phyloP scores from a whole-genome alignment of 2,797 vertebrate species.

The Acestrorhynchus altus region DNA sequence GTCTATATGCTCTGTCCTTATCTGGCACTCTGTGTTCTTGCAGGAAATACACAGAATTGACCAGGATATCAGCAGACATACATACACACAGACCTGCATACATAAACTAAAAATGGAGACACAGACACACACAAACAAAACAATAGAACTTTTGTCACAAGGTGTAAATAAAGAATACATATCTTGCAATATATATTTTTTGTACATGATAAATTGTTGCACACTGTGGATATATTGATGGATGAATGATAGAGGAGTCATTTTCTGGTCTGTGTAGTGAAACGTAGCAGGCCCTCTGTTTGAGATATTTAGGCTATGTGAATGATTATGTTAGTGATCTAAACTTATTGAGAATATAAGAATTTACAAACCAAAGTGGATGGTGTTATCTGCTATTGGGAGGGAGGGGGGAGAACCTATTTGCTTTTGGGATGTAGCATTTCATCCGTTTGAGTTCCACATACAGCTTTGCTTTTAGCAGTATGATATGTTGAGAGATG shows the following conservation, averaged over 20 bases:
- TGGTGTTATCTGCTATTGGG: slow-evolving; percentile 52
- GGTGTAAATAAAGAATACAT: slow-evolving; percentile 76
- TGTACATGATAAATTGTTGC: slow-evolving; percentile 71
- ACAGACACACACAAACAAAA: slow-evolving; percentile 35
- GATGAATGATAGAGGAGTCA: slow-evolving; percentile 65
- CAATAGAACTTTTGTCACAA: slow-evolving; percentile 56
- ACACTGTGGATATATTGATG: slow-evolving; percentile 69
- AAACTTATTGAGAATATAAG: slow-evolving; percentile 54
- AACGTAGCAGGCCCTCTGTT: slow-evolving; percentile 65
- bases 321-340: slow-evolving; percentile 72
- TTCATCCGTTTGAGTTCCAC: slow-evolving; percentile 88
- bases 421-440: slow-evolving; percentile 72
- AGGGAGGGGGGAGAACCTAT: slow-evolving; percentile 63
- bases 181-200: slow-evolving; percentile 72
- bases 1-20: slow-evolving; percentile 17
- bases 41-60: slow-evolving; percentile 30
- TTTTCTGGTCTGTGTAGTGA: slow-evolving; percentile 67
- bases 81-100: background rate
- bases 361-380: slow-evolving; percentile 68
- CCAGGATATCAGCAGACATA: slow-evolving; percentile 45
- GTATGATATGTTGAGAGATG: slow-evolving; percentile 72
- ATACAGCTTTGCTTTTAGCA: slow-evolving; percentile 83
- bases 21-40: slow-evolving; percentile 34
- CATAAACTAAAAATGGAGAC: slow-evolving; percentile 37
- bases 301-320: slow-evolving; percentile 69